These are phyloP conservation scores for Natrix natrix DNA, from an alignment of 2,797 vertebrate genomes.

Conservation along the genomic window DNA sequence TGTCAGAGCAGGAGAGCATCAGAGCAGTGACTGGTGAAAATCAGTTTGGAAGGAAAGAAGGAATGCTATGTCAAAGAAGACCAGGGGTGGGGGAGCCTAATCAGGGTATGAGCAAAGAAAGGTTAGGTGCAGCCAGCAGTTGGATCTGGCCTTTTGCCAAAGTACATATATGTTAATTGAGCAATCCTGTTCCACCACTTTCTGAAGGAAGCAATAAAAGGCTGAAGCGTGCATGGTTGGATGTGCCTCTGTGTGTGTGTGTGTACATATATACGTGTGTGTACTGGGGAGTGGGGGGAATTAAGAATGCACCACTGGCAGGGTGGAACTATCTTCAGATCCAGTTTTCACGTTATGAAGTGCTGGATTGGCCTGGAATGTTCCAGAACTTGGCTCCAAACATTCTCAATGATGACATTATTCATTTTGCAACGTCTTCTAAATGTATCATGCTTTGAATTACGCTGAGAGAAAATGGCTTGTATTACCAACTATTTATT, in stretches of 20 bases:
- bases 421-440: not conserved
- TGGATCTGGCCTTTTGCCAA: slow-evolving; percentile 64
- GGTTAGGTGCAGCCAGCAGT: slow-evolving; percentile 59
- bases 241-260: not conserved
- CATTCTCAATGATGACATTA: not conserved
- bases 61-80: slow-evolving; percentile 61
- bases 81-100: slow-evolving; percentile 46
- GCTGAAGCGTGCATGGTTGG: not conserved
- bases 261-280: not conserved
- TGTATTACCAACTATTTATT: not conserved
- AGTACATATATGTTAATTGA: slow-evolving; percentile 66
- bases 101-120: slow-evolving; percentile 49
- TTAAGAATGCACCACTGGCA: not conserved
- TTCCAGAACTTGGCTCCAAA: slow-evolving; percentile 2
- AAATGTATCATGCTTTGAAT: not conserved
- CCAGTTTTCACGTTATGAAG: not conserved
- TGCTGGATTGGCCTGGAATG: not conserved
- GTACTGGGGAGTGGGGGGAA: not conserved
- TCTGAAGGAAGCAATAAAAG: slow-evolving; percentile 56
- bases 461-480: not conserved
- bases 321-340: not conserved
- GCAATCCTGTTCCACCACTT: slow-evolving; percentile 60
- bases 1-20: slow-evolving; percentile 66
- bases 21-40: slow-evolving; percentile 66
- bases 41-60: slow-evolving; percentile 63